Evolutionary conservation across 2,797 vertebrate genomes (phyloP), one percentile per base, ranked within the genome.

Genomic region (Hirundo rustica): DNA sequence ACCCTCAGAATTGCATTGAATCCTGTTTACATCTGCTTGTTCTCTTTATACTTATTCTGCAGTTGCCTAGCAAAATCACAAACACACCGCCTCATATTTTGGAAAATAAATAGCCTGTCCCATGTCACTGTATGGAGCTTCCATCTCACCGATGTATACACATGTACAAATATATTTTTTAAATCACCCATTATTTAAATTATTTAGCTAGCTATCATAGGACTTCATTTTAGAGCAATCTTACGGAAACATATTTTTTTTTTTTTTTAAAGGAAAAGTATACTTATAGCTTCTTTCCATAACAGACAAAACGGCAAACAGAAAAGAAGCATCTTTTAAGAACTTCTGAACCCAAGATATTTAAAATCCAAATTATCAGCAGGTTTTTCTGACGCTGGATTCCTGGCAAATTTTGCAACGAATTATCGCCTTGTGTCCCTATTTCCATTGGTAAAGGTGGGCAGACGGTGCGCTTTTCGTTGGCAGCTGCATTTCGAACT

Each of bases 381-480:
- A 50, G 7, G 4, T 5, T 74, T 85, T 84, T 57, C 61, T 87
- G 72, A 74, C 60, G 53, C 55, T 74, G 20, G 20, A 50, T 78
- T 95, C 85, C 32, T 60, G 54, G 58, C 7, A 87, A 80, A 94
- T 80, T 88, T 89, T 75, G 87, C 3, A 3, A 89, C 61, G 58
- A 91, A 77, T 89, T 89, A 67, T 55, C 40, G 2, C 81, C 68
- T 89, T 58, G 42, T 80, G 70, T n/a, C 47, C 20, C 53, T 71
- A 16, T 89, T 91, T 95, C 88, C 27, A 30, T 38, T 75, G 82
- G 79, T 62, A 78, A 89, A 89, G 73, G 36, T 79, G 50, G 30
- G n/a, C 82, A 92, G 36, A 44, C 16, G 34, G 23, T 65, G 67
- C 4, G 2, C 57, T 74, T 89, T 82, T 88, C 29, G 2, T 48